phyloP scores from a whole-genome alignment of 2,888 invertebrate genomes.

The Hecatera dysodea region DNA sequence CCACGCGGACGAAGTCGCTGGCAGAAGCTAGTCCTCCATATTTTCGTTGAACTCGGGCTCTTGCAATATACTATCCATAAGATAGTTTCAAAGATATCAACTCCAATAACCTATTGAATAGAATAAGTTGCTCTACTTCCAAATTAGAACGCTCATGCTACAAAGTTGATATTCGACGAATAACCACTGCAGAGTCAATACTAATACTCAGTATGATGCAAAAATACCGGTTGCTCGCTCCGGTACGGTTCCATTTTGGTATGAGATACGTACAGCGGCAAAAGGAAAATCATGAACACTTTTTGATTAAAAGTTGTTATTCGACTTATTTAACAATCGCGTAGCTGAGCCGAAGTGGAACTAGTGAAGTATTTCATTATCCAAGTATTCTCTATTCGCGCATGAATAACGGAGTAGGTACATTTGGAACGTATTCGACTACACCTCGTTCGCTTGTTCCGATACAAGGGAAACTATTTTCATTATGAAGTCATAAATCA shows the following conservation, averaged over 20 bases:
- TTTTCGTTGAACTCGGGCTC: slow-evolving; percentile 20
- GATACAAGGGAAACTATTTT: slow-evolving; percentile 85
- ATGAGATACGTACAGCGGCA: slow-evolving; percentile 42
- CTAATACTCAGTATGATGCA: slow-evolving; percentile 35
- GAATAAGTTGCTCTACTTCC: slow-evolving; percentile 57
- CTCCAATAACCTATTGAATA: slow-evolving; percentile 51
- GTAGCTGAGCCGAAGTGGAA: slow-evolving; percentile 42
- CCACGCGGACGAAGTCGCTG: too few species aligned
- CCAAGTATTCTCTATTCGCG: slow-evolving; percentile 72
- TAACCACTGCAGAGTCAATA: slow-evolving; percentile 40
- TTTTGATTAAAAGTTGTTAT: slow-evolving; percentile 62
- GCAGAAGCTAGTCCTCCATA: too few species aligned
- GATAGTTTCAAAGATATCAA: slow-evolving; percentile 52
- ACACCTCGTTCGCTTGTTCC: slow-evolving; percentile 67
- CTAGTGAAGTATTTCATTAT: slow-evolving; percentile 74
- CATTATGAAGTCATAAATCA: slow-evolving; percentile 89
- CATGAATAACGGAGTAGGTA: slow-evolving; percentile 72
- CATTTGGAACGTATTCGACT: slow-evolving; percentile 72
- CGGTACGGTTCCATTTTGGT: slow-evolving; percentile 6
- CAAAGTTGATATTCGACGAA: slow-evolving; percentile 47
- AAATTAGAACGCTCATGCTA: slow-evolving; percentile 43
- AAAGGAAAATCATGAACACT: slow-evolving; percentile 54
- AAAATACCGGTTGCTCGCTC: slow-evolving; percentile 34
- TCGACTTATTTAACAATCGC: slow-evolving; percentile 66
- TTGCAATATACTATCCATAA: slow-evolving; percentile 39